These are phyloP conservation scores for Muscicapa striata DNA, from an alignment of 2,797 vertebrate species.

Conservation along the genomic window DNA sequence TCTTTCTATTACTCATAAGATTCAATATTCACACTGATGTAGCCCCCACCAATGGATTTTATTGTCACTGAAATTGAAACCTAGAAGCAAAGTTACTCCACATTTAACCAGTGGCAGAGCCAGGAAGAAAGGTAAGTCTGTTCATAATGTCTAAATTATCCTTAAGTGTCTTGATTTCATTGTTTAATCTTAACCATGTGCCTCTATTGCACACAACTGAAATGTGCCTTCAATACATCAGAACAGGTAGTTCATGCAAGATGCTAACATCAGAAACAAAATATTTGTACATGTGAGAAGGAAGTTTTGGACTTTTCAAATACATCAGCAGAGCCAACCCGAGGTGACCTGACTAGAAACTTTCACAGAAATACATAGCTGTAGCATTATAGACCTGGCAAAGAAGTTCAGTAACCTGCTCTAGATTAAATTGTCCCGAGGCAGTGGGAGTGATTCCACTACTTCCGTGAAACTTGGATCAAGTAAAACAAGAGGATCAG, in stretches of 20 bases:
- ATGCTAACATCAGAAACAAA: not conserved
- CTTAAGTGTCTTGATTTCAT: not conserved
- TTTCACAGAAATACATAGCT: not conserved
- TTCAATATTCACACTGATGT: not conserved
- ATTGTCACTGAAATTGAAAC: not conserved
- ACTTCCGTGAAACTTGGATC: not conserved
- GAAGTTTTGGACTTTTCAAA: not conserved
- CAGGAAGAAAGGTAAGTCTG: not conserved
- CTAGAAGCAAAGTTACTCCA: not conserved
- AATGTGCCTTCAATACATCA: not conserved
- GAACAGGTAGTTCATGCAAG: not conserved
- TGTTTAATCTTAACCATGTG: not conserved
- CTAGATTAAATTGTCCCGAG: not conserved
- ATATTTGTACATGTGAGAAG: not conserved
- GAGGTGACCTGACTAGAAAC: not conserved
- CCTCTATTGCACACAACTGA: rapidly evolving
- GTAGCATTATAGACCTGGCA: not conserved
- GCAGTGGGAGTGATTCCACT: not conserved
- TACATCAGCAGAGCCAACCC: not conserved
- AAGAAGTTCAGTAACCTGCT: not conserved
- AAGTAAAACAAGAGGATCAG: not conserved
- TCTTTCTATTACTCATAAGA: not conserved
- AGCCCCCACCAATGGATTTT: not conserved
- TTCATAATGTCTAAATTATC: not conserved
- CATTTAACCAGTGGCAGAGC: not conserved